Evolutionary conservation across 2,888 invertebrate genomes (phyloP).

Genomic region (Podabrus alpinus): DNA sequence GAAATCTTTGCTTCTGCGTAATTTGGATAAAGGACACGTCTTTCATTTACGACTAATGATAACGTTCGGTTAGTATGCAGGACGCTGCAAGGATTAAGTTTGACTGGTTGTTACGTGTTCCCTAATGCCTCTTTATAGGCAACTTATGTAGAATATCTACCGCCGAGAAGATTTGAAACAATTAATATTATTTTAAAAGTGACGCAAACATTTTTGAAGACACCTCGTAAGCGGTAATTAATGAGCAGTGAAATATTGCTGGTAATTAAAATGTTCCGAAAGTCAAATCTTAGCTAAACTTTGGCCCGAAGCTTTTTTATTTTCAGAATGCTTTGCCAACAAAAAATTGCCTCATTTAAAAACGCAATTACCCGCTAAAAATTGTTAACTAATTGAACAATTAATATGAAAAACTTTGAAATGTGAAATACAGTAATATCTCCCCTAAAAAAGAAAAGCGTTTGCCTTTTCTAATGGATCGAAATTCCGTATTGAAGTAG

Average conservation of each 20-base stretch:
- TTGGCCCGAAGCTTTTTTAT: neutral
- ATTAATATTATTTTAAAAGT: neutral
- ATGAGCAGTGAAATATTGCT: neutral
- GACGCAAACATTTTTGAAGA: neutral
- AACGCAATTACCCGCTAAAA: neutral
- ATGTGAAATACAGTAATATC: constrained; percentile 5
- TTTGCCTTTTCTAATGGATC: constrained; percentile 15
- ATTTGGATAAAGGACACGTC: constrained; percentile 22
- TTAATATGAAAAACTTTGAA: constrained; percentile 2
- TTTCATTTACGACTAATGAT: constrained; percentile 20
- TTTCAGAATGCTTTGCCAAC: neutral
- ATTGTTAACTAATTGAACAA: neutral
- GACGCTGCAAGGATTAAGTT: constrained; percentile 14
- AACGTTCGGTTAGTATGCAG: constrained; percentile 19
- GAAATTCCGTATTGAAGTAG: constrained; percentile 10
- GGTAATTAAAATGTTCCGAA: neutral
- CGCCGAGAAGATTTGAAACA: neutral
- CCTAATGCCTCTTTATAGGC: neutral
- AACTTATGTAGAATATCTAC: neutral
- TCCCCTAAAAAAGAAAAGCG: constrained; percentile 8
- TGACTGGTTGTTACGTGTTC: constrained; percentile 8
- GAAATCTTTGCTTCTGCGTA: neutral
- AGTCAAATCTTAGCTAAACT: neutral
- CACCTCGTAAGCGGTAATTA: neutral
- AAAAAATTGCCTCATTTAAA: neutral